Evolutionary conservation across 53 echinoderm and acorn worm species (phyloP), one percentile per base, ranked within the genome.

Genomic region (Paracentrotus lividus): DNA sequence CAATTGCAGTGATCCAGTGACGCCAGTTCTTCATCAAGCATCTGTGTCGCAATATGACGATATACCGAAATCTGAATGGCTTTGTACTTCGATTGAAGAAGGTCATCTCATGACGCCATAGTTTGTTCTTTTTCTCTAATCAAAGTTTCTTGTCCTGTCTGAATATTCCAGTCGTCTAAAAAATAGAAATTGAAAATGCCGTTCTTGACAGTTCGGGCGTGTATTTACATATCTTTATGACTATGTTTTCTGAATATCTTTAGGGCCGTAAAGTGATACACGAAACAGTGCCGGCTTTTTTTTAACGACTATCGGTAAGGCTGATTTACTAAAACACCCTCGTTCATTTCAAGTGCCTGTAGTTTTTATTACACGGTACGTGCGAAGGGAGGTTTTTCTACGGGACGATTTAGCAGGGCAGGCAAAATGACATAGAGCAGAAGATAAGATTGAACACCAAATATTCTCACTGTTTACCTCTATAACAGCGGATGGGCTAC

Each of bases 291-390:
- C 49, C 49, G 81, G n/a, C 27, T 47, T 47, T 81, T 45, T 54
- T 54, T 54, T 54, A n/a, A 81, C 47, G 81, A 81, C n/a, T 6
- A 27, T 4, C 81, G 49, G n/a, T n/a, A 45, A 81, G 47, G 81
- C 12, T 81, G 81, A 81, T 81, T 47, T 81, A 81, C 44, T 81
- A 81, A 81, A 72, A 81, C 81, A 81, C 81, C 81, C 44, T 49
- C 47, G 26, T 14, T 43, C 38, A 34, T 24, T 49, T 81, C 44
- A 81, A 81, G 47, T 81, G 47, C 44, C 47, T n/a, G 81, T 24
- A 47, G 49, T 47, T 81, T 20, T 26, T 81, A 81, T n/a, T 9
- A 45, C 7, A 81, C 13, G n/a, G 2, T 1, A 10, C 47, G 13
- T 2, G n/a, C n/a, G n/a, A n/a, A n/a, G 7, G 7, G 42, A 81